phyloP scores from a whole-genome alignment of 2,888 invertebrate species.

The Seira sanloemensis region DNA sequence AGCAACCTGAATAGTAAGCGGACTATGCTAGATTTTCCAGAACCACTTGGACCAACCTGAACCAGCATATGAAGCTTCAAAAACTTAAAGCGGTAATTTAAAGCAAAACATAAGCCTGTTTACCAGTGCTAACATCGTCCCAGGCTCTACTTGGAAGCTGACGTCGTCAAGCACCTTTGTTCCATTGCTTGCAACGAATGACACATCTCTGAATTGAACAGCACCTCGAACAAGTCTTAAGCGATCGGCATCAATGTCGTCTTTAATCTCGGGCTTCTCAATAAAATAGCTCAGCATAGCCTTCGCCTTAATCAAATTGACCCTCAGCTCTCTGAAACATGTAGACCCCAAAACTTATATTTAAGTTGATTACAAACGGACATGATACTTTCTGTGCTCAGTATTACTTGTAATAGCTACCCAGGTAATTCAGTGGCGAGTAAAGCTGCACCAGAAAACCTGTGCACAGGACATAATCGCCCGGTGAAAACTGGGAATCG shows the following conservation, averaged over 20 bases:
- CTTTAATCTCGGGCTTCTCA: conserved; percentile 72
- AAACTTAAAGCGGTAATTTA: too few species aligned
- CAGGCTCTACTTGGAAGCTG: conserved; percentile 75
- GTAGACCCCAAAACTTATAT: background rate
- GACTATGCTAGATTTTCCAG: conserved; percentile 78
- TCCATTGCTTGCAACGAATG: conserved; percentile 76
- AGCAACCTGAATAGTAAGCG: conserved; percentile 78
- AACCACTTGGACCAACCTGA: conserved; percentile 75
- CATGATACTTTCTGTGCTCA: background rate
- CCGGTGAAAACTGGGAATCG: conserved; percentile 76
- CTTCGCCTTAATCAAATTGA: conserved; percentile 32
- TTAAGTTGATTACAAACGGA: background rate
- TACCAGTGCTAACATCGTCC: conserved; percentile 76
- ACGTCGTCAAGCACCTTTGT: conserved; percentile 73
- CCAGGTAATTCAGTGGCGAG: conserved; percentile 79
- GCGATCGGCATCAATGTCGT: conserved; percentile 75
- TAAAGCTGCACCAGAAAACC: conserved; percentile 79
- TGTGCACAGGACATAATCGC: conserved; percentile 79
- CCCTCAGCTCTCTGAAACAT: conserved; percentile 18
- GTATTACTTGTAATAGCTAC: conserved; percentile 78
- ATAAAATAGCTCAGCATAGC: conserved; percentile 38
- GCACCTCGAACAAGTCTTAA: conserved; percentile 75
- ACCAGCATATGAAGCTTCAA: background rate
- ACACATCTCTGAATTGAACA: conserved; percentile 77
- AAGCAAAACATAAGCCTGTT: conserved; percentile 60